Evolutionary conservation across 2,113 vertebrate species (phyloP).

Genomic region (Cottus gobio): DNA sequence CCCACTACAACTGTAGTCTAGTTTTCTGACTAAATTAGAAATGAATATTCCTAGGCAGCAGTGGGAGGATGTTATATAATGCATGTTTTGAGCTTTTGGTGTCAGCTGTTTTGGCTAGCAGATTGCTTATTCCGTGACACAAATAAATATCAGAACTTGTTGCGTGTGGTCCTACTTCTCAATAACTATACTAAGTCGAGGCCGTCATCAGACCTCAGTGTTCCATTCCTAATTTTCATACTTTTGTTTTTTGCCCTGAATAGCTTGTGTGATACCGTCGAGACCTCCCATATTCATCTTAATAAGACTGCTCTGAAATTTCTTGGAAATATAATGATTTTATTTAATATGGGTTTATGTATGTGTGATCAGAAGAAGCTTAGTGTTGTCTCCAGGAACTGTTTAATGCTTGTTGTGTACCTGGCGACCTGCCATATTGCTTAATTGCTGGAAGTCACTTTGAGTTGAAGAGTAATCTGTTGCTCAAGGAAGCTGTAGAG

Average conservation of each 20-base stretch:
- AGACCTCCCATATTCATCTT: neutral
- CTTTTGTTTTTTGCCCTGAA: neutral
- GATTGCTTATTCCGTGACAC: conserved; percentile 13
- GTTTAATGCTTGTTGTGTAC: neutral
- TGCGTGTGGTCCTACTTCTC: neutral
- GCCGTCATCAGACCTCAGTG: neutral
- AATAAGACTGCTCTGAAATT: neutral
- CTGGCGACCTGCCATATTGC: neutral
- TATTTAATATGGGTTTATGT: neutral
- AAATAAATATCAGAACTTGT: neutral
- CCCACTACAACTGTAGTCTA: neutral
- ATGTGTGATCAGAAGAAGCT: neutral
- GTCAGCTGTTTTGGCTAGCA: neutral
- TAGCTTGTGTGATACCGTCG: neutral
- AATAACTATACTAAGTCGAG: neutral
- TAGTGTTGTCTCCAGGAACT: neutral
- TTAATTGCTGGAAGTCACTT: neutral
- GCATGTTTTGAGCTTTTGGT: conserved; percentile 4
- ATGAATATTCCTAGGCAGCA: conserved; percentile 2
- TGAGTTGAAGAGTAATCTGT: neutral
- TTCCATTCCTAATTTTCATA: neutral
- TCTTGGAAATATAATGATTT: neutral
- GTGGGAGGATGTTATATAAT: conserved; percentile 24
- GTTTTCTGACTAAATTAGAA: conserved; percentile 17
- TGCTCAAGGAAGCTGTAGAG: neutral